phyloP scores from a whole-genome alignment of 2,113 vertebrate genomes.

The Cyphomyrus discorhynchus region DNA sequence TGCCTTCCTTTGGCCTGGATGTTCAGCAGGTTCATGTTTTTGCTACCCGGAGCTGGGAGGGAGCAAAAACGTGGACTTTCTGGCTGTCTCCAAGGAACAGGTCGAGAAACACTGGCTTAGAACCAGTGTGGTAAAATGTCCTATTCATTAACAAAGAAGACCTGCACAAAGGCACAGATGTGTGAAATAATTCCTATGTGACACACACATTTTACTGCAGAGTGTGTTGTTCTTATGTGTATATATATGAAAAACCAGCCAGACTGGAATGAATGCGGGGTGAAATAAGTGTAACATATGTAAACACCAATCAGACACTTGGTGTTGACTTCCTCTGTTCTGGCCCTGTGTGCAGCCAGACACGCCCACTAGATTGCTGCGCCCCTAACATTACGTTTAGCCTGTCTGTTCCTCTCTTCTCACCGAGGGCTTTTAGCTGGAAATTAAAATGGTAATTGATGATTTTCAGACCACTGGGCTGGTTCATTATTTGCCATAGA shows the following conservation, averaged over 20 bases:
- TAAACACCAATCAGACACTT: background rate
- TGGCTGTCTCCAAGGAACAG: background rate
- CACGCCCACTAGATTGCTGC: background rate
- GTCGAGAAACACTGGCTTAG: background rate
- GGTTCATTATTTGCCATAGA: background rate
- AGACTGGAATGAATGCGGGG: background rate
- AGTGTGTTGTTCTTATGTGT: background rate
- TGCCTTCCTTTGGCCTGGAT: background rate
- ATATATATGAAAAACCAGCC: background rate
- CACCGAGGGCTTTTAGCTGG: background rate
- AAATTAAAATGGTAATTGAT: constrained; percentile 5
- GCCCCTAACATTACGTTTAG: background rate
- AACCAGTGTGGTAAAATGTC: background rate
- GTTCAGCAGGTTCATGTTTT: background rate
- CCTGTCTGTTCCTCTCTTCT: background rate
- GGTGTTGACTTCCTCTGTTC: no score
- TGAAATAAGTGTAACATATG: background rate
- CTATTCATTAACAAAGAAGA: background rate
- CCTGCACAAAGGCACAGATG: background rate
- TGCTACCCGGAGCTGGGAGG: background rate
- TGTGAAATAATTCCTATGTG: background rate
- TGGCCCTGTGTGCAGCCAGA: background rate
- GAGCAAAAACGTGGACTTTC: background rate
- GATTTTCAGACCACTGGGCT: constrained; percentile 5
- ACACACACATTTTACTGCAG: background rate